Conservation (phyloP, 2,113 vertebrate species). For the Catharus fuscescens region DNA sequence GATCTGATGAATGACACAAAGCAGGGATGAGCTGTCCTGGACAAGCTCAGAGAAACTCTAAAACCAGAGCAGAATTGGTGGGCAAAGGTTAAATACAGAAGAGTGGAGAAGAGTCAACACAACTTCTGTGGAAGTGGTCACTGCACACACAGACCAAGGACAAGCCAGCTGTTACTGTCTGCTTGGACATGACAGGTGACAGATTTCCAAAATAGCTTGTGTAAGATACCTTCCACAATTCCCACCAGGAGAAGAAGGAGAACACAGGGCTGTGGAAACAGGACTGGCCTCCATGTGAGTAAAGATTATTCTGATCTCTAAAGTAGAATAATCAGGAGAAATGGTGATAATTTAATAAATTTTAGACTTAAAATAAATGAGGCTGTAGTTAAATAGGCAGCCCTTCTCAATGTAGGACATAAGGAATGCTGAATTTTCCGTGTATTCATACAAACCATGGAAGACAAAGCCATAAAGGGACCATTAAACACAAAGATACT, state of each 20-base stretch:
- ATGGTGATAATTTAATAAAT: neutral
- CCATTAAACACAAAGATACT: neutral
- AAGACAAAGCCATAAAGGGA: neutral
- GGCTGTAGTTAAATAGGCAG: neutral
- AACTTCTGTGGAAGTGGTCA: neutral
- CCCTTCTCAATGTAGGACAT: neutral
- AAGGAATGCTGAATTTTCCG: neutral
- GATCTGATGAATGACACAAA: neutral
- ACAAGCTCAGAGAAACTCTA: neutral
- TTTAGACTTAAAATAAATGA: neutral
- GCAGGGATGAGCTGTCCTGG: neutral
- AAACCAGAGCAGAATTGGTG: neutral
- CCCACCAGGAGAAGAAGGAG: neutral
- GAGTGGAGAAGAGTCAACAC: neutral
- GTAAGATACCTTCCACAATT: neutral
- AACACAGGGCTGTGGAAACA: neutral
- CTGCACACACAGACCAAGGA: neutral
- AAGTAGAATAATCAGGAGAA: neutral
- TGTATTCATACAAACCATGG: neutral
- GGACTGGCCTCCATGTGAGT: neutral
- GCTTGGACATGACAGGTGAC: neutral
- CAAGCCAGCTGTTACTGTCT: neutral
- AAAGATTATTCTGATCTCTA: neutral
- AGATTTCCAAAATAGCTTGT: neutral
- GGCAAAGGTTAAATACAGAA: neutral